Conservation (phyloP, 2,797 vertebrate genomes). For the Erpetoichthys calabaricus region DNA sequence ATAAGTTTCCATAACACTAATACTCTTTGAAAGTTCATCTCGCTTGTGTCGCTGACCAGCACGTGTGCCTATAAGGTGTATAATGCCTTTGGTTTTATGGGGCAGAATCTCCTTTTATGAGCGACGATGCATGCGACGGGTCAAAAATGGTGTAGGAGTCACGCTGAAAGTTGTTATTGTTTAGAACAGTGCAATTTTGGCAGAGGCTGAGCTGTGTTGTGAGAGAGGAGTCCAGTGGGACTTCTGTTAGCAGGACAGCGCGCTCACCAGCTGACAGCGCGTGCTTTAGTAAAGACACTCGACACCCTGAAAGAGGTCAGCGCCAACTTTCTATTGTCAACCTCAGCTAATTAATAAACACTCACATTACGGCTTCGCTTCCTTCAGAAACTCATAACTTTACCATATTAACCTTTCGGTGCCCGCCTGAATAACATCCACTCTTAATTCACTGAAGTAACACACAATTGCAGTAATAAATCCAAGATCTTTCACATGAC, state of each 20-base stretch:
- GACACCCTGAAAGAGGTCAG: slow-evolving; percentile 61
- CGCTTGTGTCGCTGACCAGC: no score
- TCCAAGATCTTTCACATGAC: no score
- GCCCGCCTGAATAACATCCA: no score
- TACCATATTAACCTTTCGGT: neutral
- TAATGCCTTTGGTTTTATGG: no score
- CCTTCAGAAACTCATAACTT: slow-evolving; percentile 3
- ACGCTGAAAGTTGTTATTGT: neutral
- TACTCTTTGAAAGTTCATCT: no score
- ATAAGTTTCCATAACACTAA: no score
- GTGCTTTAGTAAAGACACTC: slow-evolving; percentile 76
- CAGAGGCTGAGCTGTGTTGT: neutral
- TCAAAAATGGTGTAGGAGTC: neutral
- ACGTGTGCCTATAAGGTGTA: no score
- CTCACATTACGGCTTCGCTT: slow-evolving; percentile 34
- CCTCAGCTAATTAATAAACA: slow-evolving; percentile 60
- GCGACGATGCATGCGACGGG: neutral
- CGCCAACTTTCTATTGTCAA: slow-evolving; percentile 50
- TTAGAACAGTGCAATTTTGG: neutral
- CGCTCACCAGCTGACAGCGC: slow-evolving; percentile 98
- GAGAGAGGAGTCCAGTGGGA: slow-evolving; percentile 65
- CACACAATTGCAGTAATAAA: no score
- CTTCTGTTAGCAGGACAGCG: slow-evolving; percentile 55
- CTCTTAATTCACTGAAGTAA: no score
- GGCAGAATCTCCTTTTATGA: no score